Evolutionary conservation across 2,888 invertebrate genomes (phyloP).

Genomic region (Harpalus rufipes): DNA sequence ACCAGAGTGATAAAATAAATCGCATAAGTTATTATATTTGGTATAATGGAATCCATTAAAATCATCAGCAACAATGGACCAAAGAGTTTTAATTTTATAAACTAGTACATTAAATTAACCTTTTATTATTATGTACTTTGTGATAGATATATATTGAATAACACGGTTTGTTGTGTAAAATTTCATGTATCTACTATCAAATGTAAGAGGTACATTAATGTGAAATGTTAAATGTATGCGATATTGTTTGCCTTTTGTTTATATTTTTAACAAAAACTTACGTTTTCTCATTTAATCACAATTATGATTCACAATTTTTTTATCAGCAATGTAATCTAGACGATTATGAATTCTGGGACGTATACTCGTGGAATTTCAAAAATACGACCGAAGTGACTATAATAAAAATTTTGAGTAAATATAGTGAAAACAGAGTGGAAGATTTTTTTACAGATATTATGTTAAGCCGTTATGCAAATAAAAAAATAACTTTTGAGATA

Average conservation of each 20-base stretch:
- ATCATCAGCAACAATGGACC: no score
- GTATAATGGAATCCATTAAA: neutral
- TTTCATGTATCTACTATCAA: no score
- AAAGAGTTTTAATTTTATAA: no score
- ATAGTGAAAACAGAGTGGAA: slow-evolving; percentile 27
- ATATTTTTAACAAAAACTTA: neutral
- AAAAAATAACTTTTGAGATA: slow-evolving; percentile 9
- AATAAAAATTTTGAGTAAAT: slow-evolving; percentile 51
- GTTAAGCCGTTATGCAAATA: neutral
- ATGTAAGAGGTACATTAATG: no score
- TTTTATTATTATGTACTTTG: no score
- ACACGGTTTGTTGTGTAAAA: no score
- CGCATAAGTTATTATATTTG: neutral
- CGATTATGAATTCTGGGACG: slow-evolving; percentile 29
- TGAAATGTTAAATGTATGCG: neutral
- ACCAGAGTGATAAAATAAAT: neutral
- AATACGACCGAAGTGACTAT: slow-evolving; percentile 29
- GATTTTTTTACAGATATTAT: slow-evolving; percentile 55
- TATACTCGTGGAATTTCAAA: slow-evolving; percentile 59
- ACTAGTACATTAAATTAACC: no score
- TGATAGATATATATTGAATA: no score
- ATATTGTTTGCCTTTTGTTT: neutral
- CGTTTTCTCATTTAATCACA: neutral
- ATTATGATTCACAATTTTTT: neutral
- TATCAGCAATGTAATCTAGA: slow-evolving; percentile 18